phyloP scores from a whole-genome alignment of 2,888 invertebrate genomes.

The Hyppa rectilinea region DNA sequence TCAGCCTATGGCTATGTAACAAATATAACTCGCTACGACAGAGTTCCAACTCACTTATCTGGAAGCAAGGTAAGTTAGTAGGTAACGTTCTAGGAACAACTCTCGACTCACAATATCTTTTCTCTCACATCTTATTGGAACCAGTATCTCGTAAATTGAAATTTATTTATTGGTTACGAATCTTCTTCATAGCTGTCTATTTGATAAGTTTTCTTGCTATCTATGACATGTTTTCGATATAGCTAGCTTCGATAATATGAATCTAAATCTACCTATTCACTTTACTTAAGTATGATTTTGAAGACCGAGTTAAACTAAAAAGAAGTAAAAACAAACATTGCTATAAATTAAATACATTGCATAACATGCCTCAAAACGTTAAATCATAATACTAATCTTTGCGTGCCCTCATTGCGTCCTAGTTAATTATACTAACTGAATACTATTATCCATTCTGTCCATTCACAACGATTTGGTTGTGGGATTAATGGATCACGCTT shows the following conservation, averaged over 20 bases:
- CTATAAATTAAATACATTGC: not conserved
- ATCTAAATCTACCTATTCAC: not conserved
- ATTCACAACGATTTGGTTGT: not conserved
- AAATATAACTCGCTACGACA: not conserved
- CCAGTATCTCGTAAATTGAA: not conserved
- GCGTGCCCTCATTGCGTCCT: too few relatives aligned
- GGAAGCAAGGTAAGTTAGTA: slow-evolving; percentile 7
- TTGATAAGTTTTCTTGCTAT: not conserved
- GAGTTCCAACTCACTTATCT: slow-evolving; percentile 12
- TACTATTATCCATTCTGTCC: not conserved
- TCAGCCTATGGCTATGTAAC: not conserved
- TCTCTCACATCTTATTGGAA: not conserved
- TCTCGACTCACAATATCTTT: not conserved
- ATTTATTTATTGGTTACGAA: not conserved
- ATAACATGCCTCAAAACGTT: not conserved
- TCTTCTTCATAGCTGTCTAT: not conserved
- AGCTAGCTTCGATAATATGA: not conserved
- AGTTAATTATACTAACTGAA: not conserved
- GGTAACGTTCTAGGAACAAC: not conserved
- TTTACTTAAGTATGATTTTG: not conserved
- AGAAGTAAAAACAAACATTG: not conserved
- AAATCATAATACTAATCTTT: too few relatives aligned
- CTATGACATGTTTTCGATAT: not conserved
- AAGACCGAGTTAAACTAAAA: not conserved
- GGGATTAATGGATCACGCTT: not conserved